Evolutionary conservation across 2,888 invertebrate genomes (phyloP).

Genomic region (Polyommatus icarus): DNA sequence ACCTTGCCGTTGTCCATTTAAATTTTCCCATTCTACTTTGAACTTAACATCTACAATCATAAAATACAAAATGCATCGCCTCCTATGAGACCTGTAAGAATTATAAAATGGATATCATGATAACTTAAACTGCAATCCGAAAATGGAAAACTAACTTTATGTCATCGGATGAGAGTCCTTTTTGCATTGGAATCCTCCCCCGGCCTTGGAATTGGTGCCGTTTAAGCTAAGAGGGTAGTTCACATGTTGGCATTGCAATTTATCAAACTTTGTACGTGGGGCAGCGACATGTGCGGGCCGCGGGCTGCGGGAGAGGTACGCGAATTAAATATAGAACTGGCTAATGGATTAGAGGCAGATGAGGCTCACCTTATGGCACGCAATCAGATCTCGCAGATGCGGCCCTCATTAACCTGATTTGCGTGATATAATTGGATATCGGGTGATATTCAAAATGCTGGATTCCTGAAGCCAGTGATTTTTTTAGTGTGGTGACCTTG

Average conservation of each 20-base stretch:
- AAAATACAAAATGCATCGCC: slow-evolving; percentile 43
- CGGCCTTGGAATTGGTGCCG: slow-evolving; percentile 57
- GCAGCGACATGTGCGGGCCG: slow-evolving; percentile 73
- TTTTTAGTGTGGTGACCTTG: too few species aligned
- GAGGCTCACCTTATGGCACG: slow-evolving; percentile 68
- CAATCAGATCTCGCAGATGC: slow-evolving; percentile 65
- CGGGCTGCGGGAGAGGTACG: slow-evolving; percentile 55
- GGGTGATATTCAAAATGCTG: neutral
- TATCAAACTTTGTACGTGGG: slow-evolving; percentile 78
- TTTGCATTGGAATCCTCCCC: slow-evolving; percentile 42
- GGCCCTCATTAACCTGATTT: slow-evolving; percentile 45
- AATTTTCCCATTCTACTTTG: slow-evolving; percentile 42
- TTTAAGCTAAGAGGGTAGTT: slow-evolving; percentile 79
- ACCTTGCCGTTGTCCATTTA: slow-evolving; percentile 59
- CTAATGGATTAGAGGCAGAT: slow-evolving; percentile 75
- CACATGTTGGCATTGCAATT: slow-evolving; percentile 77
- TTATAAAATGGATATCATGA: slow-evolving; percentile 59
- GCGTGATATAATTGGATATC: slow-evolving; percentile 26
- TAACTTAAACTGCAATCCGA: slow-evolving; percentile 53
- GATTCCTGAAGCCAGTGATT: neutral
- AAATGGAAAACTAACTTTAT: slow-evolving; percentile 44
- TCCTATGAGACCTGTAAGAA: slow-evolving; percentile 43
- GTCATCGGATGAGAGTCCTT: slow-evolving; percentile 40
- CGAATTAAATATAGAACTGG: slow-evolving; percentile 74
- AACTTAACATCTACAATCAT: slow-evolving; percentile 40